Evolutionary conservation across 2,113 vertebrate genomes (phyloP), one percentile per base, ranked within the genome.

Genomic region (Cyprinodon brontotheroides): DNA sequence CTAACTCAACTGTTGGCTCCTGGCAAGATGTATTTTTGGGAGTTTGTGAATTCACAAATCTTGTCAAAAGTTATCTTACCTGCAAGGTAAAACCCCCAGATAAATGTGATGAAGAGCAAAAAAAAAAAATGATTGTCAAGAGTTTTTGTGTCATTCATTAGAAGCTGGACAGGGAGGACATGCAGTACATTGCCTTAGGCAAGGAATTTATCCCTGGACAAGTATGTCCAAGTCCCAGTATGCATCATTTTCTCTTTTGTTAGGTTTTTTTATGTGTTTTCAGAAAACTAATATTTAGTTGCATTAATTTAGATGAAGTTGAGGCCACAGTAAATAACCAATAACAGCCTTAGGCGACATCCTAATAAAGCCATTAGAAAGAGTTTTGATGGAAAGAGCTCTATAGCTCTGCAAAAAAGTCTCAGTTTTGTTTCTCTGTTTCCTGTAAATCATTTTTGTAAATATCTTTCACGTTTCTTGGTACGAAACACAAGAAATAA

Each of bases 371-470:
- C 38, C 61, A 15, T 38, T 39, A 17, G 8, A 63, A 8, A 38
- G 36, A 11, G 38, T 37, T 62, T 37, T 36, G 36, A 39, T 39
- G 20, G 50, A 57, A 57, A 53, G 50, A 57, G n/a, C 50, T 20
- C 20, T 57, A 57, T 20, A 57, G 50, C 50, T 57, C 50, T 57
- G 50, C 50, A 57, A 57, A 57, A 57, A 68, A 20, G 69, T 45
- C n/a, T 5, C 38, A 43, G 50, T 62, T 70, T 75, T 22, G 39
- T 40, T 76, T 69, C 17, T 65, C 61, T 61, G 37, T 65, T 73
- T 79, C 77, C 65, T 72, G 72, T 69, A 79, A 83, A 70, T 62
- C 61, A 48, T 20, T 66, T 68, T 65, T 3, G 57, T 68, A 14
- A 37, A 63, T 47, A 48, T 63, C 20, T 13, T 38, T 41, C 29